Base-by-base conservation (phyloP, 2,797 vertebrate genomes). In the Champsocephalus gunnari region DNA sequence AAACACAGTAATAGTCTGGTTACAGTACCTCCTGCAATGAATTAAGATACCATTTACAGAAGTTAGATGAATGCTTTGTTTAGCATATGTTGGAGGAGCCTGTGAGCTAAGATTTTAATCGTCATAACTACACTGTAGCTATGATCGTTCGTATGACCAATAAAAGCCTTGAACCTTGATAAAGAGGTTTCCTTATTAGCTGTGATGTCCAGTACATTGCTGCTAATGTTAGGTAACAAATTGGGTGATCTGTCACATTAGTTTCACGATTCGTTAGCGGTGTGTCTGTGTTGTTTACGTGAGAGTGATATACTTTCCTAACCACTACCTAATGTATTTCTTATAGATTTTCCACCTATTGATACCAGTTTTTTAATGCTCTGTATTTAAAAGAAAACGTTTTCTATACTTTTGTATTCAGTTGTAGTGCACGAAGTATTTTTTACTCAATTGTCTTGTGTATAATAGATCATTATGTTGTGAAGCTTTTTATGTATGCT, bases 161-260 rank as follows among this genome's bases (percentile, higher is more conserved):
- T 28, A 28, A 28, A 28, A 28, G 28, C 28, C 28, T 28, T 28
- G 28, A 5, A 5, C 28, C 28, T 5, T 28, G 28, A 28, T 67
- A 77, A 84, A 82, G 70, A 66, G 32, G 28, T 57, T 84, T 82
- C 77, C 67, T 77, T 64, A 80, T 64, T 19, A 55, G 10, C 53
- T 78, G 21, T 12, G 21, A 16, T 41, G 43, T 55, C 48, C 66
- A 41, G 34, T 59, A 54, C 67, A 41, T 67, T 47, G 62, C 58
- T 34, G 64, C 68, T 69, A 62, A 71, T 77, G 70, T 75, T 71
- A 78, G 71, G 19, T 38, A 53, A 73, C 45, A 81, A 56, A 82
- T 54, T 58, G 56, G 57, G 12, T 58, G 67, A 71, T 76, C 38
- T 68, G n/a, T 85, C 24, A 65, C 54, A 82, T 85, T 75, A 82